Evolutionary conservation across 2,797 vertebrate genomes (phyloP), one percentile per base, ranked within the genome.

Genomic region (Hozukius guyotensis): DNA sequence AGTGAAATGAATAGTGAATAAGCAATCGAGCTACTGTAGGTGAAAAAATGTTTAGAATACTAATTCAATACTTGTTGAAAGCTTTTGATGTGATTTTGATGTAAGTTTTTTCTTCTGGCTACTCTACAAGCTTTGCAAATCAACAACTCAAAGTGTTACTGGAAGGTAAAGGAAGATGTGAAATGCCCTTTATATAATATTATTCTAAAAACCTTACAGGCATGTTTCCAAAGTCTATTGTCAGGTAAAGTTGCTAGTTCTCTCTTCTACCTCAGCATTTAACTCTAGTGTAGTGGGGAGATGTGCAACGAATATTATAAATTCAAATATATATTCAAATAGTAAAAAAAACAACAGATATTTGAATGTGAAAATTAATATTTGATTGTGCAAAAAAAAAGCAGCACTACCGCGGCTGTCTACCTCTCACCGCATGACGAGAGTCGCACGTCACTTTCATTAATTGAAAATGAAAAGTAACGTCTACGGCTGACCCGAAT

Each of bases 1-100:
- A 81, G 56, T 77, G 56, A 88, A 87, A 81, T 72, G 42, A 77
- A 82, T 67, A 61, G 76, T 20, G 64, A 79, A 88, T 91, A 78
- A 76, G 14, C 62, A 81, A 65, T 79, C 12, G 18, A 52, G 38
- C 63, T 46, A 67, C 62, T 80, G 65, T 75, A 79, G 66, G 65
- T 77, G 55, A 78, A 83, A 62, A 70, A 75, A 59, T 49, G 77
- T 72, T 66, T 22, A 24, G 56, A 82, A 87, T 76, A 77, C 70
- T 85, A 81, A 88, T 86, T 88, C 68, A 81, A 83, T 83, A 84
- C 14, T 59, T 59, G 68, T 67, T 80, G 73, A 86, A 90, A 87
- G 86, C 71, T 73, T 84, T 70, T 69, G 64, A 86, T 78, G 49
- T 59, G 46, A 72, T 88, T 89, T 83, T 84, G 38, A 81, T 24